Conservation (phyloP, 2,888 invertebrate species). For the Volucella zonaria region DNA sequence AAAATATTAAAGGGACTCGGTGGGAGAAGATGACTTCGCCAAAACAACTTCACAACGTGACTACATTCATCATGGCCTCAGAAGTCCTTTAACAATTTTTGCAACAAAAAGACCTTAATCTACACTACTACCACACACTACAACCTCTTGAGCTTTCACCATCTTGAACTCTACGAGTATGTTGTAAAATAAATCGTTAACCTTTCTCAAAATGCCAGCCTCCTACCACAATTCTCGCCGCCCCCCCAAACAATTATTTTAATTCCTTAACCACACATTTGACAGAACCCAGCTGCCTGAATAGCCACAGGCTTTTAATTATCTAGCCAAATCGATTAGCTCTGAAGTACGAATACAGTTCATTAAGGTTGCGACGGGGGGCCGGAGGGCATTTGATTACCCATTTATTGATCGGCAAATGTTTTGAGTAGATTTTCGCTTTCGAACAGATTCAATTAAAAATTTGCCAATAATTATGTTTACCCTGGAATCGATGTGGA, state of each 20-base stretch:
- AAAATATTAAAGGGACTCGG: too few species aligned
- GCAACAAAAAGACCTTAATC: too few species aligned
- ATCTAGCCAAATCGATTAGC: constrained; percentile 44
- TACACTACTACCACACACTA: too few species aligned
- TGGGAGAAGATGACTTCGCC: too few species aligned
- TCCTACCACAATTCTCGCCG: background rate
- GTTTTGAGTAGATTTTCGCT: constrained; percentile 21
- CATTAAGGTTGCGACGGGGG: background rate
- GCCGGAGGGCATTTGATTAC: constrained; percentile 16
- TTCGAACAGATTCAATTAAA: constrained; percentile 26
- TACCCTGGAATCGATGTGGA: constrained; percentile 10
- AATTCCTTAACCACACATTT: constrained; percentile 18
- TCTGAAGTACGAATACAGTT: constrained; percentile 12
- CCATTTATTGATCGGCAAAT: constrained; percentile 29
- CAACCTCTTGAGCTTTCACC: too few species aligned
- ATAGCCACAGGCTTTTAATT: constrained; percentile 38
- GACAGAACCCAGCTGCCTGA: constrained; percentile 6
- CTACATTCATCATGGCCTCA: too few species aligned
- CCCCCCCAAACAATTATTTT: background rate
- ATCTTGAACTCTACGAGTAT: too few species aligned
- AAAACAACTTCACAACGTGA: too few species aligned
- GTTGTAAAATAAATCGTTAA: too few species aligned
- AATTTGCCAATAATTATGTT: constrained; percentile 13
- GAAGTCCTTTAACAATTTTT: too few species aligned
- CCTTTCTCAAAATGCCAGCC: too few species aligned